A percentile compares a stretch with the other conserved stretches of the same genome.
Evolutionary conservation across 2,113 vertebrate genomes (phyloP).

Genomic region (Tinamus guttatus): DNA sequence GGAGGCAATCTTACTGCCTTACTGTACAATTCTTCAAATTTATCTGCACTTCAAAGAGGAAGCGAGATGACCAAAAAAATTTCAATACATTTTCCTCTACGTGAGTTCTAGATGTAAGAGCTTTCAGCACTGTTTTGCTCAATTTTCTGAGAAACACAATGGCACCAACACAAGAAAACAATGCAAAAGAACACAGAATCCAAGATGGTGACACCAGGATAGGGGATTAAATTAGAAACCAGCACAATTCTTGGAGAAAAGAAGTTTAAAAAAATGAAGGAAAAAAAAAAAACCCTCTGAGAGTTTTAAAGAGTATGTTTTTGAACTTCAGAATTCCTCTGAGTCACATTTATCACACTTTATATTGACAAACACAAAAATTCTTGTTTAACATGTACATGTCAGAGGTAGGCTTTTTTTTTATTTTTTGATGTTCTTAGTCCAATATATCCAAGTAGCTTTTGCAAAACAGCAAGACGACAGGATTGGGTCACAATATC

Average conservation of each 20-base stretch:
- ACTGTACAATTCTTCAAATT: background rate
- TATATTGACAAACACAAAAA: background rate
- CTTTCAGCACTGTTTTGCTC: background rate
- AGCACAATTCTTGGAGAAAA: background rate
- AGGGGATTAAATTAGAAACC: background rate
- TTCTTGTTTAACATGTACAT: background rate
- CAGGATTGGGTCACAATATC: background rate
- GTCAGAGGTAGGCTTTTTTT: background rate
- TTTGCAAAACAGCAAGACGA: background rate
- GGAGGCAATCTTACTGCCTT: background rate
- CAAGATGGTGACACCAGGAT: background rate
- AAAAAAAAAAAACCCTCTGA: background rate
- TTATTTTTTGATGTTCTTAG: background rate
- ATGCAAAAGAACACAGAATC: background rate
- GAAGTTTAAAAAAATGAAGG: background rate
- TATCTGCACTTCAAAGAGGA: background rate
- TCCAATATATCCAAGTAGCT: background rate
- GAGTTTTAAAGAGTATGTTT: rapidly evolving
- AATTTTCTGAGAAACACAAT: background rate
- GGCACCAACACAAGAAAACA: background rate
- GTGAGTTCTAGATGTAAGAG: background rate
- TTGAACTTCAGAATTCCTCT: background rate
- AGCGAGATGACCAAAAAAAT: background rate
- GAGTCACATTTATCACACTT: background rate
- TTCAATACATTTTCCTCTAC: background rate